phyloP scores from a whole-genome alignment of 53 echinoderm and acorn worm species.

The Hippasteria phrygiana region DNA sequence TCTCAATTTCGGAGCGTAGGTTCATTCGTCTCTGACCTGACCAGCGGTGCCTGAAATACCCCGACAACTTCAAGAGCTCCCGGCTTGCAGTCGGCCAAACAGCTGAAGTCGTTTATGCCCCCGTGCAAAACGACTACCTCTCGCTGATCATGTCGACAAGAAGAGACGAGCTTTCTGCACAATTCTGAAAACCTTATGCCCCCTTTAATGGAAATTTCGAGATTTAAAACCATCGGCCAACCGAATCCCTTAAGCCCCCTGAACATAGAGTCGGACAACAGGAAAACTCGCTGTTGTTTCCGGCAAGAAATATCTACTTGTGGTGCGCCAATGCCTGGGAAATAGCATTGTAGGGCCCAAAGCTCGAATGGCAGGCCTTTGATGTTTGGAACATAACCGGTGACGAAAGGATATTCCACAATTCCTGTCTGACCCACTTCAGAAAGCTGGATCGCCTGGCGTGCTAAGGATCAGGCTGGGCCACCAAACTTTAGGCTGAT shows the following conservation, averaged over 20 bases:
- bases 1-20: background rate
- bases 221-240: background rate
- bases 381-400: background rate
- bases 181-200: background rate
- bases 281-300: background rate
- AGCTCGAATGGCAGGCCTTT: background rate
- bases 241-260: conserved; percentile 18
- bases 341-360: background rate
- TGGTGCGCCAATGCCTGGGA: background rate
- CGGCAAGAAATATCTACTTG: background rate
- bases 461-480: background rate
- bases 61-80: background rate
- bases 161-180: background rate
- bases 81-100: background rate
- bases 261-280: background rate
- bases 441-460: background rate
- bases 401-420: background rate
- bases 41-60: background rate
- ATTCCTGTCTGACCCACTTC: background rate
- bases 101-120: conserved; percentile 2
- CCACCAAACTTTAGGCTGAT: background rate
- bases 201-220: background rate
- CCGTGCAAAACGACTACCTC: conserved; percentile 19
- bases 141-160: background rate
- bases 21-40: background rate